Conservation (phyloP, 2,888 invertebrate species). For the Orchestes rusci region DNA sequence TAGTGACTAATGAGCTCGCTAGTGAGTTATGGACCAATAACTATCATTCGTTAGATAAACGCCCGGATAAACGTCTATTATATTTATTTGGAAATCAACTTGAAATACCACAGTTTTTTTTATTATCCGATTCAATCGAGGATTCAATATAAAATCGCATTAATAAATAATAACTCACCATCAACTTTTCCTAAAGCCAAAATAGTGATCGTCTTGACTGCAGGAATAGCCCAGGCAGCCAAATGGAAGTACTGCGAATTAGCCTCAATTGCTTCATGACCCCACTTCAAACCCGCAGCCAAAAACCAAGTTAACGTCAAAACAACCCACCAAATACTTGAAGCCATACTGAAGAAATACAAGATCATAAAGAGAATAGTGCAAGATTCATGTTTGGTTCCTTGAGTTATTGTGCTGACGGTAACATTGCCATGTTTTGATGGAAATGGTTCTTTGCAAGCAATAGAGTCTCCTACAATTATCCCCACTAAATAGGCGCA, state of each 20-base stretch:
- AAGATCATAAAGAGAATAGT: constrained; percentile 94
- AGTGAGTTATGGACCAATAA: too few relatives aligned
- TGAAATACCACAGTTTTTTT: too few relatives aligned
- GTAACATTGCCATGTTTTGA: constrained; percentile 65
- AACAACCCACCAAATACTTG: constrained; percentile 97
- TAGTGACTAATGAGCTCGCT: too few relatives aligned
- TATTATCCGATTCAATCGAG: too few relatives aligned
- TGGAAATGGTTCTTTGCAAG: constrained; percentile 77
- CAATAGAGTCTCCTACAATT: constrained; percentile 71
- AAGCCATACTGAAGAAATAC: constrained; percentile 95
- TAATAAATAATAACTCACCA: too few relatives aligned
- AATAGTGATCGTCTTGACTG: constrained; percentile 90
- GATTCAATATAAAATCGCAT: too few relatives aligned
- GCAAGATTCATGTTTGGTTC: constrained; percentile 74
- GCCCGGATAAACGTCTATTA: too few relatives aligned
- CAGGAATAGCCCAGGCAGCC: constrained; percentile 97
- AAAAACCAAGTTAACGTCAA: constrained; percentile 94
- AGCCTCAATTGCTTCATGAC: constrained; percentile 95
- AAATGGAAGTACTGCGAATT: constrained; percentile 96
- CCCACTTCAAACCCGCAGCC: constrained; percentile 95
- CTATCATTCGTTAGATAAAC: too few relatives aligned
- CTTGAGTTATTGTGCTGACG: constrained; percentile 82
- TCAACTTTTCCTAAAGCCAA: constrained; percentile 94
- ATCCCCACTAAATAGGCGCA: constrained; percentile 85
- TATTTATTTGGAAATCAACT: too few relatives aligned